Evolutionary conservation across 2,113 vertebrate species (phyloP), one percentile per base, ranked within the genome.

Genomic region (Hyla sarda): DNA sequence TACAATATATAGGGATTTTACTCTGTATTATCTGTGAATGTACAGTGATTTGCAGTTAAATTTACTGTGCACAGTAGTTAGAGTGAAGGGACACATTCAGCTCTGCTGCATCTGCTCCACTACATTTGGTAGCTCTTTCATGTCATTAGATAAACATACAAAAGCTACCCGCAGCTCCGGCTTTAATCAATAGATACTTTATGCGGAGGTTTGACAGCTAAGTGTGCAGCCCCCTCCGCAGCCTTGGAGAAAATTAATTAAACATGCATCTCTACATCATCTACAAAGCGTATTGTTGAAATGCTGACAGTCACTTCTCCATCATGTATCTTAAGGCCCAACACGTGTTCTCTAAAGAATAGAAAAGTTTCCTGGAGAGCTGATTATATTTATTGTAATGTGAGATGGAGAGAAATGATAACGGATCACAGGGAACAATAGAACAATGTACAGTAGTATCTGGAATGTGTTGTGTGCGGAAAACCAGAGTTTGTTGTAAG

Each of bases 161-260:
- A 21, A 37, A 5, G 2, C 32, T 71, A 21, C 10, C 65, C 5
- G 4, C 16, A 34, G 28, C 65, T 69, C 16, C 8, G 21, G 2
- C 23, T 6, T 67, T 21, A 71, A 41, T 71, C 67, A 71, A 23
- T 41, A 41, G 17, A 71, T 71, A 71, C 34, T 71, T 71, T 23
- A 41, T 41, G 67, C 32, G 32, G 11, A 23, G 34, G 67, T 37
- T 11, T 71, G 67, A 37, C 67, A 71, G 67, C 65, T 28, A 4
- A 34, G 65, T 21, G 65, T 1, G 14, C 67, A 23, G 17, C 32
- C 34, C 62, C 32, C 67, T 23, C 67, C 19, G 1, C 34, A 11
- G 32, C 67, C 41, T 45, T 25, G 82, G 56, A 48, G 72, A 17
- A 83, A 83, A 74, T 74, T 74, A 83, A 83, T 83, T 74, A 83